A percentile compares a stretch with the other conserved stretches of the same genome.
Evolutionary conservation across 2,797 vertebrate species (phyloP).

Genomic region (Gallinago solitaria): DNA sequence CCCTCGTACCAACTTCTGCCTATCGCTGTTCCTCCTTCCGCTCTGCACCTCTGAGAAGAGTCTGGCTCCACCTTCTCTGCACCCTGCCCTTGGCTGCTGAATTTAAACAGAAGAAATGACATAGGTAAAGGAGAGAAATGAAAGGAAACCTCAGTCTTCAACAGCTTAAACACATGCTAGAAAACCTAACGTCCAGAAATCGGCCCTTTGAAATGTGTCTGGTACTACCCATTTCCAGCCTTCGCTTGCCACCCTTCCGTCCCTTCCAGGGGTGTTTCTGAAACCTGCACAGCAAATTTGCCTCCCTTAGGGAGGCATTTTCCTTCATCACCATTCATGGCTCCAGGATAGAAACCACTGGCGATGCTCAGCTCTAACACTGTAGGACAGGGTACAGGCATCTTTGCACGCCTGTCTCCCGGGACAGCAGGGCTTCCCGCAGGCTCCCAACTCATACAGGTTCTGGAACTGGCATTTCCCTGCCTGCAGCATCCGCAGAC

Average conservation of each 20-base stretch:
- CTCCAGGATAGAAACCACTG: background rate
- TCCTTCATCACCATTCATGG: background rate
- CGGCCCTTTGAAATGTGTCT: background rate
- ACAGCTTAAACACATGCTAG: background rate
- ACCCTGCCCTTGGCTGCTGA: background rate
- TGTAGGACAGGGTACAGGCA: fast-evolving
- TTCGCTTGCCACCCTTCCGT: background rate
- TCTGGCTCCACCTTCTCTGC: background rate
- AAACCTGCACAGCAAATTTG: background rate
- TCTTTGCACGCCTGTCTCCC: background rate
- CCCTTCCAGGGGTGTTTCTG: background rate
- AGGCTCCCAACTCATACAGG: background rate
- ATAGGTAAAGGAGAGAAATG: background rate
- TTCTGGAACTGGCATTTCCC: background rate
- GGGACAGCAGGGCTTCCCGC: background rate
- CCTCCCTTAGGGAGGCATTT: background rate
- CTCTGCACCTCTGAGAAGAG: fast-evolving
- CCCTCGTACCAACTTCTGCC: background rate
- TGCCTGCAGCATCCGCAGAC: background rate
- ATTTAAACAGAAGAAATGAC: background rate
- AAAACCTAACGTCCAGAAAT: background rate
- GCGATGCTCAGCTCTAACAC: background rate
- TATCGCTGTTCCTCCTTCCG: background rate
- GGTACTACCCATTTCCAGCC: background rate
- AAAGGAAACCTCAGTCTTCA: background rate